Evolutionary conservation across 2,797 vertebrate genomes (phyloP), one percentile per base, ranked within the genome.

Genomic region (Lycodopsis pacificus): DNA sequence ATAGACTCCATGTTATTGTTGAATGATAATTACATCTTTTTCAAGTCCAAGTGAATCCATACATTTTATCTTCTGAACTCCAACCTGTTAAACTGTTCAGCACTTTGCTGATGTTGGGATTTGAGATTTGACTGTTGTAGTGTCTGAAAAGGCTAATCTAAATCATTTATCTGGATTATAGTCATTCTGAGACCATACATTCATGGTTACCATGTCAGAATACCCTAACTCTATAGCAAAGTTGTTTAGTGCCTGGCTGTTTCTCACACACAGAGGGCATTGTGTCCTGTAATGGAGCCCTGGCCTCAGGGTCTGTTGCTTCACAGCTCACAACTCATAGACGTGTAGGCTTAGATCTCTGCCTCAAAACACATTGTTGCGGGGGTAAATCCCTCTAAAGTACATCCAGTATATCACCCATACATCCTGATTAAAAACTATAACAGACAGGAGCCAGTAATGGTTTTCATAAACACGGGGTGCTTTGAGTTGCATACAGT

Each of bases 211-310:
- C 44, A 62, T 40, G 61, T 75, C 67, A 2, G 14, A 80, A 77
- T 65, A 69, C 65, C 61, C 14, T 63, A 70, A 65, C 40, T 73
- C 61, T 58, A 3, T 69, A 19, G 71, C 32, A 42, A 44, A 53
- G 64, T 15, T 81, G 65, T 85, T 77, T 71, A 53, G 54, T 12
- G 40, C 40, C 66, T 44, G 63, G 66, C 51, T 82, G 66, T 84
- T 82, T 73, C 76, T 73, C 36, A 68, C 73, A 84, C 87, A 90
- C 82, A 85, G 67, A 79, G 53, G 63, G 79, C 80, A 82, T 92
- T 88, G 76, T 86, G 75, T 81, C 71, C 53, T 77, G 84, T 85
- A 89, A 83, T 79, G 11, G 77, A 88, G 59, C 86, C 54, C 34
- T 69, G 68, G 81, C 89, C 82, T 82, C 54, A 65, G 83, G 77